Evolutionary conservation across 2,113 vertebrate species (phyloP).

Genomic region (Panthera leo): DNA sequence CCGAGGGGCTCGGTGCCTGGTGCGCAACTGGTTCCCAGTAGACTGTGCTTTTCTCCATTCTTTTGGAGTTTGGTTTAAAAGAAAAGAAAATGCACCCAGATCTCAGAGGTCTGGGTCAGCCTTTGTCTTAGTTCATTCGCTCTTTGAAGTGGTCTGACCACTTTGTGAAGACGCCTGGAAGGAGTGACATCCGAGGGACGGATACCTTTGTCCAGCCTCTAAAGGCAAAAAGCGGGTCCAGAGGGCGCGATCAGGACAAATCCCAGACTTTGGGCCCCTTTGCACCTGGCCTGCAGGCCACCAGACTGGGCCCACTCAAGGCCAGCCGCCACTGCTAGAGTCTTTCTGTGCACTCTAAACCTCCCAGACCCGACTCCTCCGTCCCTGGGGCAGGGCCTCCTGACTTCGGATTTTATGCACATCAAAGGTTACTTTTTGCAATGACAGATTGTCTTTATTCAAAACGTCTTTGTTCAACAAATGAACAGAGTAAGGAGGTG

Average conservation of each 20-base stretch:
- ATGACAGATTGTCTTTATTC: conserved; percentile 99
- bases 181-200: neutral
- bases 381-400: neutral
- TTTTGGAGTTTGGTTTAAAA: conserved; percentile 18
- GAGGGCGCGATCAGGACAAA: rapidly evolving
- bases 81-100: neutral
- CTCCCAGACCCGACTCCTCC: neutral
- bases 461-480: conserved; percentile 95
- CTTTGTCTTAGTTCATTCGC: conserved; percentile 32
- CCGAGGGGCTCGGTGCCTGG: rapidly evolving
- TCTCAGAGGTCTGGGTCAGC: neutral
- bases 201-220: conserved; percentile 43
- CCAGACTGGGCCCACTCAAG: neutral
- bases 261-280: neutral
- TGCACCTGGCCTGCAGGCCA: neutral
- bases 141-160: conserved; percentile 8
- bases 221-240: neutral
- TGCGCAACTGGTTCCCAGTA: neutral
- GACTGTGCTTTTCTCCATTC: neutral
- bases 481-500: conserved; percentile 94
- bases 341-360: neutral
- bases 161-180: neutral
- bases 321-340: neutral
- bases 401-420: conserved; percentile 75
- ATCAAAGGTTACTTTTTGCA: conserved; percentile 81